Evolutionary conservation across 1,140 invertebrate species (phyloP).

Genomic region (Bombus waltoni): DNA sequence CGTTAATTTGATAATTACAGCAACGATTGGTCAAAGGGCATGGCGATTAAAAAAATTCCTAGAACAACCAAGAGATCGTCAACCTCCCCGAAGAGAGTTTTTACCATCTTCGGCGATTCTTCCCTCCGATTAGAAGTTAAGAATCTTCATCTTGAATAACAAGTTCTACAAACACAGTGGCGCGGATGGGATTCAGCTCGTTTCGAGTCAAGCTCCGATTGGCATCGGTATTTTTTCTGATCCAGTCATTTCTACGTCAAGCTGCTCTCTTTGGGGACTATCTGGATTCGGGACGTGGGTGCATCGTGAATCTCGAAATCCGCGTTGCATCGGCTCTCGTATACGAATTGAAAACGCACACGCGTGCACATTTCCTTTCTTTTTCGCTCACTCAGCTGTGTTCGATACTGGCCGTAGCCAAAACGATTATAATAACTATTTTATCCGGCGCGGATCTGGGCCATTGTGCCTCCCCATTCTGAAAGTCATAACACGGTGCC

Average conservation of each 20-base stretch:
- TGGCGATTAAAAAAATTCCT: too few relatives aligned
- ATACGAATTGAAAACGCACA: slow-evolving; percentile 2
- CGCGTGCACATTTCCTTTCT: background rate
- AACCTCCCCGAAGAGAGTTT: background rate
- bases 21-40: too few relatives aligned
- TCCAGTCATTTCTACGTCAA: slow-evolving; percentile 72
- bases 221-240: slow-evolving; percentile 68
- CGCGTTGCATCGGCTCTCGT: background rate
- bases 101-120: background rate
- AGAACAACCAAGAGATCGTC: too few relatives aligned
- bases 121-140: background rate
- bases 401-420: slow-evolving; percentile 67
- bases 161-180: background rate
- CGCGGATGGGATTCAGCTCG: background rate
- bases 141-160: background rate
- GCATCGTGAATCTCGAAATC: slow-evolving; percentile 32
- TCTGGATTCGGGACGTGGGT: slow-evolving; percentile 33
- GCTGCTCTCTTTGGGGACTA: slow-evolving; percentile 68
- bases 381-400: slow-evolving; percentile 3
- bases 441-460: slow-evolving; percentile 82
- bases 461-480: slow-evolving; percentile 82
- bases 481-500: slow-evolving; percentile 82
- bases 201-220: slow-evolving; percentile 39
- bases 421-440: slow-evolving; percentile 84
- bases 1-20: too few relatives aligned